Conservation (phyloP, 2,888 invertebrate genomes). For the Drepana falcataria region DNA sequence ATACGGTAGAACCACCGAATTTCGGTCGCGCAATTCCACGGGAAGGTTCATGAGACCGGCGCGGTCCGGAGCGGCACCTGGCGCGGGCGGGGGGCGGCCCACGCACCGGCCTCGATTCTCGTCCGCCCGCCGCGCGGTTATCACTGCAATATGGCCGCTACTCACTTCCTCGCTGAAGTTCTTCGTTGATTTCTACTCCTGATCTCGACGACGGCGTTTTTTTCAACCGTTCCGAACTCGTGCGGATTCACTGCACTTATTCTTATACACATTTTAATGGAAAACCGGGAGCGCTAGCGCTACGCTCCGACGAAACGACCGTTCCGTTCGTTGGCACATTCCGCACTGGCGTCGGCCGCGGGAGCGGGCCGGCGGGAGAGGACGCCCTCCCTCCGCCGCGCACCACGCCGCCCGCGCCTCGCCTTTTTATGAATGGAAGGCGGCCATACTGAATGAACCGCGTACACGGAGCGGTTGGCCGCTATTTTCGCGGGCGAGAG, state of each 20-base stretch:
- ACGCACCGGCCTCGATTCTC: conserved; percentile 80
- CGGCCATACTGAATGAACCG: conserved; percentile 86
- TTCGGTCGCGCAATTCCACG: conserved; percentile 79
- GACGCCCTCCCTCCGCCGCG: conserved; percentile 73
- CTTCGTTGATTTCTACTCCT: conserved; percentile 79
- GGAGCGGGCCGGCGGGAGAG: conserved; percentile 73
- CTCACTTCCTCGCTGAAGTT: conserved; percentile 80
- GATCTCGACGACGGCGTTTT: conserved; percentile 77
- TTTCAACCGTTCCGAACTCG: conserved; percentile 77
- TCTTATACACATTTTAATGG: conserved; percentile 80
- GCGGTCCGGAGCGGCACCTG: conserved; percentile 80
- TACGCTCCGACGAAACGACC: conserved; percentile 80
- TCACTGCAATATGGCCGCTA: conserved; percentile 80
- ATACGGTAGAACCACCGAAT: conserved; percentile 70
- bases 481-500: conserved; percentile 75
- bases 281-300: conserved; percentile 78
- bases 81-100: conserved; percentile 78
- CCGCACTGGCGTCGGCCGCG: conserved; percentile 77
- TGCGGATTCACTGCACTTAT: conserved; percentile 79
- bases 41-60: conserved; percentile 79
- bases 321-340: conserved; percentile 78
- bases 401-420: conserved; percentile 68
- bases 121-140: conserved; percentile 79
- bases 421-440: conserved; percentile 86
- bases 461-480: conserved; percentile 79